Conservation (phyloP, 2,888 invertebrate species). For the Polymixis flavicincta region DNA sequence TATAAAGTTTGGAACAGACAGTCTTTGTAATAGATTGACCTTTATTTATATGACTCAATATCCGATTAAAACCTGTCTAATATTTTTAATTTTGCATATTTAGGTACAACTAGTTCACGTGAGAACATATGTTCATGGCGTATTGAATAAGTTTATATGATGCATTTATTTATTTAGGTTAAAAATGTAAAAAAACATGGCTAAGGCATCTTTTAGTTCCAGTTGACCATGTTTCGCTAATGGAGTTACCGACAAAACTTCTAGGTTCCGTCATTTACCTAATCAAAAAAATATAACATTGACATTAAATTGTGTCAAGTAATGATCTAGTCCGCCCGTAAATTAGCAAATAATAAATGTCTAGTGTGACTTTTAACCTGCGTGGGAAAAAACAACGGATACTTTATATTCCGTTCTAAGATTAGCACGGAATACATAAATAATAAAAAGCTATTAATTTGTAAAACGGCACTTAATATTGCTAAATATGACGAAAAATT, state of each 20-base stretch:
- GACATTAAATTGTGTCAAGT: slow-evolving; percentile 18
- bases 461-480: slow-evolving; percentile 36
- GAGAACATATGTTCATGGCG: neutral
- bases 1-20: slow-evolving; percentile 4
- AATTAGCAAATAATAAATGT: slow-evolving; percentile 36
- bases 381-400: slow-evolving; percentile 48
- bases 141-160: neutral
- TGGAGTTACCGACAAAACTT: neutral
- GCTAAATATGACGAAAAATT: slow-evolving; percentile 36
- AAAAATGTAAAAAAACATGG: no score
- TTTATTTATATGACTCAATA: slow-evolving; percentile 39
- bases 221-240: neutral
- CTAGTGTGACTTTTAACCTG: slow-evolving; percentile 45
- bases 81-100: slow-evolving; percentile 6
- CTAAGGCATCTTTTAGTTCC: neutral
- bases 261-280: neutral
- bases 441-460: slow-evolving; percentile 43
- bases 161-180: neutral
- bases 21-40: neutral
- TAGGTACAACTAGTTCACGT: slow-evolving; percentile 5
- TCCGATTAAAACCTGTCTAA: slow-evolving; percentile 32
- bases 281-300: slow-evolving; percentile 7
- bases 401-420: slow-evolving; percentile 25
- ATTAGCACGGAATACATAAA: slow-evolving; percentile 44
- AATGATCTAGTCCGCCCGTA: slow-evolving; percentile 9